Evolutionary conservation across 2,797 vertebrate genomes (phyloP).

Genomic region (Onychomys torridus): DNA sequence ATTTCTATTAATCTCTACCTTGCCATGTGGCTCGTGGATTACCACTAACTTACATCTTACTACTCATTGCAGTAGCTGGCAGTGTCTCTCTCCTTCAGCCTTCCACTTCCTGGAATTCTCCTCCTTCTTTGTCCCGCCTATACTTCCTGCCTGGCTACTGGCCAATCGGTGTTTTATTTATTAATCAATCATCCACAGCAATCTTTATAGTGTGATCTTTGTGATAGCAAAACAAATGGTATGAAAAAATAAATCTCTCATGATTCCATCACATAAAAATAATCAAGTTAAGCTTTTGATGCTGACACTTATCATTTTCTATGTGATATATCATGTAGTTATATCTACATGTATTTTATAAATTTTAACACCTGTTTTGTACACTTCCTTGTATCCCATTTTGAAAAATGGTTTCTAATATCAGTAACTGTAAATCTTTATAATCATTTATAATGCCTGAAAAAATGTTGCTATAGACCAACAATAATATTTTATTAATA

Average conservation of each 20-base stretch:
- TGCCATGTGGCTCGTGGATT: too few relatives aligned
- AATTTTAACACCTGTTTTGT: background rate
- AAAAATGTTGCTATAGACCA: background rate
- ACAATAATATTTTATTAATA: background rate
- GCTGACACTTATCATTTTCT: background rate
- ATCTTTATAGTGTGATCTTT: background rate
- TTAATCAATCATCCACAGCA: too few relatives aligned
- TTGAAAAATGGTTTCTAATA: slow-evolving; percentile 11
- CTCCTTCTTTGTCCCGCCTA: too few relatives aligned
- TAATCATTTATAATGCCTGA: background rate
- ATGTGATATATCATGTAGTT: background rate
- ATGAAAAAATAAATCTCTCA: background rate
- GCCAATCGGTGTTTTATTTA: too few relatives aligned
- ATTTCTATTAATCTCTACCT: too few relatives aligned
- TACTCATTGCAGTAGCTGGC: too few relatives aligned
- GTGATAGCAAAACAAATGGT: background rate
- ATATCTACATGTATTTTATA: background rate
- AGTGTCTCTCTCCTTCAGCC: too few relatives aligned
- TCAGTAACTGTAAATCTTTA: background rate
- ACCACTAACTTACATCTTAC: too few relatives aligned
- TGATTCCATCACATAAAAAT: background rate
- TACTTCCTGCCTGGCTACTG: too few relatives aligned
- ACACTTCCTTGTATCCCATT: background rate
- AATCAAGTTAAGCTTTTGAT: background rate
- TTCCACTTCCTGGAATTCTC: too few relatives aligned